Evolutionary conservation across 2,797 vertebrate genomes (phyloP).

Genomic region (Myiotriccus ornatus): DNA sequence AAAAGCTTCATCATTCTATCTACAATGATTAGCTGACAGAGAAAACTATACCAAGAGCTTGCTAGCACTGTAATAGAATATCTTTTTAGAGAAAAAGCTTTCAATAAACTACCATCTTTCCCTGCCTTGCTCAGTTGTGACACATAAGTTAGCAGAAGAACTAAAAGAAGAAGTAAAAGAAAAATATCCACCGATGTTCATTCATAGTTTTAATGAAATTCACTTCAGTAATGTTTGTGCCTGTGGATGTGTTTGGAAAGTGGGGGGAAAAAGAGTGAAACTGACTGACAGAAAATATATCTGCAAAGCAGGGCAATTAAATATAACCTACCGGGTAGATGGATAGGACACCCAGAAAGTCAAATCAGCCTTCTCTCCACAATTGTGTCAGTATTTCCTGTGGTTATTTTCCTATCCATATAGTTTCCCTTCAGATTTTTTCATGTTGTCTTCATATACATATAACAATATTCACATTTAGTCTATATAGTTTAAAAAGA

Average conservation of each 20-base stretch:
- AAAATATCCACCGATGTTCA: neutral
- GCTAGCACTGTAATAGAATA: neutral
- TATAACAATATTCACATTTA: neutral
- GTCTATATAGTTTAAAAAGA: neutral
- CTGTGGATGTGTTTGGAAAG: neutral
- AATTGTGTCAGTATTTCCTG: neutral
- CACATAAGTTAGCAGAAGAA: neutral
- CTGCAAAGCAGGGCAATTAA: neutral
- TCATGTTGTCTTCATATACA: neutral
- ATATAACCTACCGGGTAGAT: neutral
- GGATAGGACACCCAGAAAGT: neutral
- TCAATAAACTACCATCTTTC: neutral
- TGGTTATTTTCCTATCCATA: neutral
- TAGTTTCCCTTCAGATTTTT: neutral
- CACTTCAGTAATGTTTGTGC: neutral
- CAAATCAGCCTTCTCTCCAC: neutral
- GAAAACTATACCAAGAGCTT: neutral
- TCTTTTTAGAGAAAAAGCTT: conserved; percentile 1
- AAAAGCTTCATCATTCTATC: conserved; percentile 24
- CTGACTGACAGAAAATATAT: neutral
- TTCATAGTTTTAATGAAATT: neutral
- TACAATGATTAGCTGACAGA: conserved; percentile 31
- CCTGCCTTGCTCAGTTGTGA: neutral
- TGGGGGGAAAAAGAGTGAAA: neutral
- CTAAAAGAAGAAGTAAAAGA: neutral